Percentiles rank a stretch among this genome's conserved stretches.
Evolutionary conservation across 2,797 vertebrate genomes (phyloP).

Genomic region (Melanogrammus aeglefinus): DNA sequence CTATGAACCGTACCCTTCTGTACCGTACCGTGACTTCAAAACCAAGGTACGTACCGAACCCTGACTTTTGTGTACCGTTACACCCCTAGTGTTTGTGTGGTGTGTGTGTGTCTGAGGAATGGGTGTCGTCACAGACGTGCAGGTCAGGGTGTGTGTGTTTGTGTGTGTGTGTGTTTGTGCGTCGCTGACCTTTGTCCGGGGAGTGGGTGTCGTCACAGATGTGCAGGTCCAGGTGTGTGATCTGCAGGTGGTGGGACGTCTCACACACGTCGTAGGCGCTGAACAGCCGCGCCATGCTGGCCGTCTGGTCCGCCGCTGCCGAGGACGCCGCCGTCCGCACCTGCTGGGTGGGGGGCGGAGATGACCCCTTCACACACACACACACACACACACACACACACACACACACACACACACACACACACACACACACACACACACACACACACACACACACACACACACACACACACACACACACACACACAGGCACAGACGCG

Average conservation of each 20-base stretch:
- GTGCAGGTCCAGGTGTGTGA: slow-evolving; percentile 95
- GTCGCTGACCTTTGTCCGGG: slow-evolving; percentile 84
- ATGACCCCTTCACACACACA: slow-evolving; percentile 72
- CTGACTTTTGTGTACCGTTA: no score
- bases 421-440: background rate
- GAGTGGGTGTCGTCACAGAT: slow-evolving; percentile 96
- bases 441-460: background rate
- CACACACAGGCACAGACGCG: no score
- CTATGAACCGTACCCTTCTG: no score
- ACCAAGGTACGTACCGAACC: no score
- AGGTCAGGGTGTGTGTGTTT: slow-evolving; percentile 88
- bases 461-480: no score
- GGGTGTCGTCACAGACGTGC: slow-evolving; percentile 97
- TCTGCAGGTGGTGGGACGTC: slow-evolving; percentile 95
- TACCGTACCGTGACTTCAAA: no score
- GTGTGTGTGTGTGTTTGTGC: background rate
- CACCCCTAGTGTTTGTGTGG: background rate
- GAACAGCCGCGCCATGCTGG: slow-evolving; percentile 88
- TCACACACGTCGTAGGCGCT: slow-evolving; percentile 89
- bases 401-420: no score
- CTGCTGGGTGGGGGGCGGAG: slow-evolving; percentile 79
- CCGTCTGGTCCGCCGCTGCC: slow-evolving; percentile 80
- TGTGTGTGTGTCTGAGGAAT: slow-evolving; percentile 63
- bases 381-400: background rate
- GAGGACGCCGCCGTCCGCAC: slow-evolving; percentile 83